Evolutionary conservation across 2,113 vertebrate genomes (phyloP).

Genomic region (Chloebia gouldiae): DNA sequence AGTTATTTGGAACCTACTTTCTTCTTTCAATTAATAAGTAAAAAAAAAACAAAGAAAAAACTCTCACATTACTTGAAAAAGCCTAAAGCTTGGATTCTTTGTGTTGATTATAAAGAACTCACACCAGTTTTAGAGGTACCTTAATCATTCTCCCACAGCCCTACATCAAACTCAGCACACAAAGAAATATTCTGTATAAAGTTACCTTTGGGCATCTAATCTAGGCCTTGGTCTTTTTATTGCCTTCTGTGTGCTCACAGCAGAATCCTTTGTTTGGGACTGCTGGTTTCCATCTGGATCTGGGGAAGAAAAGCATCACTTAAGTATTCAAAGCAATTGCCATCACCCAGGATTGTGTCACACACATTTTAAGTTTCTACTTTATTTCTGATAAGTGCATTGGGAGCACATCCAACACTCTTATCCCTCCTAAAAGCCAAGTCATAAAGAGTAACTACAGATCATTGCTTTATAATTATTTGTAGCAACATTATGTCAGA

Average conservation of each 20-base stretch:
- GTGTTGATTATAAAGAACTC: not conserved
- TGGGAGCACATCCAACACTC: not conserved
- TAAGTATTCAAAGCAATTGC: not conserved
- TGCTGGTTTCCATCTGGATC: conserved; percentile 67
- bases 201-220: conserved; percentile 88
- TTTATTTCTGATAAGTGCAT: not conserved
- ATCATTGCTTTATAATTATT: not conserved
- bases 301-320: not conserved
- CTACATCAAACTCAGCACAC: not conserved
- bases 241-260: conserved; percentile 71
- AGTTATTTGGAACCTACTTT: not conserved
- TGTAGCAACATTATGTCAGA: not conserved
- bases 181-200: not conserved
- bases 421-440: not conserved
- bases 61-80: not conserved
- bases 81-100: not conserved
- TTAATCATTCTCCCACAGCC: not conserved
- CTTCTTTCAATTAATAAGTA: not conserved
- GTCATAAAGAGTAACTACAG: not conserved
- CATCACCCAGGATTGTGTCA: not conserved
- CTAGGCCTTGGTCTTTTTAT: conserved; percentile 86
- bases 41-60: not conserved
- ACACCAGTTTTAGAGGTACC: not conserved
- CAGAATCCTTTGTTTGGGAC: conserved; percentile 78
- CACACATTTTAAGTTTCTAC: not conserved